Base-by-base conservation (phyloP, 1,140 invertebrate genomes). In the Megalopta genalis region DNA sequence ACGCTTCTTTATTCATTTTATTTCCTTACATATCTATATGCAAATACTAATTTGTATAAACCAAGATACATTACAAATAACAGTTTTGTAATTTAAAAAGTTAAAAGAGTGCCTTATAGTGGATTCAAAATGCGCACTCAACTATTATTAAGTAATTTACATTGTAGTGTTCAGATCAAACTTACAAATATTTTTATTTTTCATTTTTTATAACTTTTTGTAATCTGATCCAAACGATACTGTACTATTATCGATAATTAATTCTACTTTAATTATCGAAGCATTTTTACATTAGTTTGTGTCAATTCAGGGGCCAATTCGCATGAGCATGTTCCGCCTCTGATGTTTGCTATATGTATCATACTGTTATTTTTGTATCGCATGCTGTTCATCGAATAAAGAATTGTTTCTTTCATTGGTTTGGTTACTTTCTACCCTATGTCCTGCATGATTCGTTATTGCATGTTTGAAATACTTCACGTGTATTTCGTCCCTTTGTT, bases 331-430 rank as follows among this genome's bases (percentile, higher is more conserved):
- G 88, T 86, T 81, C 75, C 83, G 83, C 80, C 81, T 86, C 82
- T 87, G 80, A 86, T 75, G 86, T 87, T 87, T 89, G 80, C 83
- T 84, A 75, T 85, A 82, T 76, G 74, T 85, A 87, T 27, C 57
- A 84, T 67, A 85, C 59, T 77, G 83, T 75, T 71, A 83, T 90
- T 89, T 91, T 91, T 93, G 92, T 93, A 91, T 86, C 80, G 92
- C 91, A 92, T 92, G 92, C 90, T 77, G 77, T 82, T 89, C 77
- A 87, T 86, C 86, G 85, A 93, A 93, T 92, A 93, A 93, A 93
- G 88, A 88, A 83, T 83, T 89, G 89, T 91, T 90, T 89, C 88
- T 90, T 88, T 89, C 81, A 90, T 90, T 87, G 91, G 90, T 91
- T 92, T 92, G 87, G 87, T 92, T 91, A 89, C 86, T 91, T 89